Percentiles rank a stretch among this genome's conserved stretches.
phyloP scores from a whole-genome alignment of 1,140 invertebrate species.

The Drosophila murphyi region DNA sequence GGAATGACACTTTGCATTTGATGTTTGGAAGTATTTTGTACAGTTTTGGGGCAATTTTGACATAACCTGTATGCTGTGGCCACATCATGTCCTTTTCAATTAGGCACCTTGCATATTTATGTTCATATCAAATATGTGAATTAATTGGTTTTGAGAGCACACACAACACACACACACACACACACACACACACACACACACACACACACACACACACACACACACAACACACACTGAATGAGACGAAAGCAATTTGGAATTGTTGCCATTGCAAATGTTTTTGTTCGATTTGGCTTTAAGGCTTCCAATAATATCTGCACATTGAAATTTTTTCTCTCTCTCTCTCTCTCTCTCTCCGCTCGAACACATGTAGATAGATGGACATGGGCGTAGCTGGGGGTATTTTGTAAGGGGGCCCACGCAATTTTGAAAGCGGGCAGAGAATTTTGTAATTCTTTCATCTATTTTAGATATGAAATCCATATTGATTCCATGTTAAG shows the following conservation, averaged over 20 bases:
- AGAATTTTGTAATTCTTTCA: no score
- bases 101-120: conserved; percentile 56
- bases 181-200: no score
- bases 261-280: conserved; percentile 54
- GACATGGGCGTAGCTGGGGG: no score
- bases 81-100: conserved; percentile 63
- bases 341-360: not conserved
- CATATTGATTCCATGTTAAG: no score
- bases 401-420: no score
- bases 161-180: conserved; percentile 6
- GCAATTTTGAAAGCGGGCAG: no score
- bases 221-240: conserved; percentile 2
- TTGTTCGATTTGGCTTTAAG: conserved; percentile 59
- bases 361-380: no score
- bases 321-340: not conserved
- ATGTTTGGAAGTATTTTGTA: conserved; percentile 45
- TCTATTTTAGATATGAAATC: no score
- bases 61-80: not conserved
- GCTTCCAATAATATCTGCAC: not conserved
- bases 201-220: no score
- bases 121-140: conserved; percentile 67
- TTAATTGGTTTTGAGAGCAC: conserved; percentile 70
- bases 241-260: conserved; percentile 44
- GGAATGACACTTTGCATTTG: conserved; percentile 30
- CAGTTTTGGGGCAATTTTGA: conserved; percentile 59